A percentile compares a stretch with the other conserved stretches of the same genome.
phyloP scores from a whole-genome alignment of 2,888 invertebrate species.

The Periphyllus acericola region DNA sequence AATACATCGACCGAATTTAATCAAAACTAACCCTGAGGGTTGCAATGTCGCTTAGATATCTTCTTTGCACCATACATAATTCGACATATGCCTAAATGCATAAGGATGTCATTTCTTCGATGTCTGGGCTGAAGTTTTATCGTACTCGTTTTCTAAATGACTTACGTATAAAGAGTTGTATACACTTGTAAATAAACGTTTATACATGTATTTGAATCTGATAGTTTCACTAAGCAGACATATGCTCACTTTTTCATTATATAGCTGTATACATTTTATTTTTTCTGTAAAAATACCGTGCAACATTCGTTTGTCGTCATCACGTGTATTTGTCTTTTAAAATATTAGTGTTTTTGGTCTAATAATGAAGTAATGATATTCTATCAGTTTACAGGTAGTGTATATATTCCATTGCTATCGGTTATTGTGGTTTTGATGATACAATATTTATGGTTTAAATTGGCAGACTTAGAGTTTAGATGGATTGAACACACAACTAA shows the following conservation, averaged over 20 bases:
- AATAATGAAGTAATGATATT: too few species aligned
- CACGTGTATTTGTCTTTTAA: too few species aligned
- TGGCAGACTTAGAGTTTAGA: slow-evolving; percentile 29
- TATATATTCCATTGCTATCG: not conserved
- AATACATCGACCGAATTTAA: slow-evolving; percentile 55
- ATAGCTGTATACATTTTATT: not conserved
- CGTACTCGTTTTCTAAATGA: slow-evolving; percentile 5
- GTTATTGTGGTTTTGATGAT: not conserved
- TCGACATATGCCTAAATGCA: slow-evolving; percentile 25
- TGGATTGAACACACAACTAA: slow-evolving; percentile 30
- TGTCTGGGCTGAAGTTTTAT: slow-evolving; percentile 48
- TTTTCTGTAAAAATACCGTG: not conserved
- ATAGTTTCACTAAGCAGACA: too few species aligned
- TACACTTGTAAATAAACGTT: not conserved
- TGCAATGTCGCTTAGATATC: slow-evolving; percentile 10
- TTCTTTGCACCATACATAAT: slow-evolving; percentile 23
- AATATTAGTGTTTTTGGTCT: too few species aligned
- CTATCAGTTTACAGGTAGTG: not conserved
- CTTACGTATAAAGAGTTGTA: not conserved
- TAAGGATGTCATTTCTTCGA: slow-evolving; percentile 28
- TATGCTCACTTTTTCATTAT: too few species aligned
- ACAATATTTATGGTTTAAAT: slow-evolving; percentile 34
- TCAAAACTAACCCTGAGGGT: slow-evolving; percentile 50
- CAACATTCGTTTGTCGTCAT: not conserved
- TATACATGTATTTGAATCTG: not conserved